A percentile compares a stretch with the other conserved stretches of the same genome.
Conservation (phyloP, 2,113 vertebrate species). For the rat (Rattus norvegicus) region DNA sequence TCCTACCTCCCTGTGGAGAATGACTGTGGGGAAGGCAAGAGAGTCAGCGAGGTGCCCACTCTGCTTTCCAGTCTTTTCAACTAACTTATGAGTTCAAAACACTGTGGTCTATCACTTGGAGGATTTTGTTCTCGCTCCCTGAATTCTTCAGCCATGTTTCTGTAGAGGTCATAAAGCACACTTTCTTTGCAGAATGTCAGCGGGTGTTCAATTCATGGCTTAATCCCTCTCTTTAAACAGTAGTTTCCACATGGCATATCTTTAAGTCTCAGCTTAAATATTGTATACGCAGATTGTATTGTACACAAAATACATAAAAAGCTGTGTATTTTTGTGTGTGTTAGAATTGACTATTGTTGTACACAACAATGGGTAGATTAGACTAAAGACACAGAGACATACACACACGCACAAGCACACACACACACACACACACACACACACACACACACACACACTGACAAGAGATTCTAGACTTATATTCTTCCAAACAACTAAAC, state of each 20-base stretch:
- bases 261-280: neutral
- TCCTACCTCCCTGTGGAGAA: rapidly evolving
- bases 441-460: neutral
- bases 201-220: neutral
- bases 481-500: neutral
- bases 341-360: neutral
- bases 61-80: neutral
- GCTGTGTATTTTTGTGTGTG: neutral
- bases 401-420: too few relatives aligned
- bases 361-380: neutral
- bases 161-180: rapidly evolving
- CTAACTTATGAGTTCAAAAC: neutral
- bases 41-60: rapidly evolving
- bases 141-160: neutral
- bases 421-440: too few relatives aligned
- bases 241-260: neutral
- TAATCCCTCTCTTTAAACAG: neutral
- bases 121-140: rapidly evolving
- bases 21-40: neutral
- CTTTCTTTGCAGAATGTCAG: neutral
- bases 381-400: neutral
- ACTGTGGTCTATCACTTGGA: rapidly evolving
- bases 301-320: neutral
- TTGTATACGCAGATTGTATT: neutral
- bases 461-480: neutral